Evolutionary conservation across 2,888 invertebrate species (phyloP), one percentile per base, ranked within the genome.

Genomic region (Idaea straminata): DNA sequence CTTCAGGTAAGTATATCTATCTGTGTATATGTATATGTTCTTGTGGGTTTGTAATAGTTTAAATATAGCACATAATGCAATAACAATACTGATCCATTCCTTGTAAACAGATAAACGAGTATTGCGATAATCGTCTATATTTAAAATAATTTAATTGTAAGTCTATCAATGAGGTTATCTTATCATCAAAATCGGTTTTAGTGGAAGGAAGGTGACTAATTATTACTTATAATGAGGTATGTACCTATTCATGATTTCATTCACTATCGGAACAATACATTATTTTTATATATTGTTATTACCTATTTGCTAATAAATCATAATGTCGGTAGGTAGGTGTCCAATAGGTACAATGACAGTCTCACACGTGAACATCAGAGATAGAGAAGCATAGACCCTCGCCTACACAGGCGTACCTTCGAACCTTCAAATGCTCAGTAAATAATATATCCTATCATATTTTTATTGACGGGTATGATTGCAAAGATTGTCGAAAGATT

Each of bases 291-390:
- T 47, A 47, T 47, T 47, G 7, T 47, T 47, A 47, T 47, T 47
- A 47, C 47, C 5, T 47, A 47, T 10, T 7, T 13, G 87, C 87
- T 87, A 80, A n/a, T n/a, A n/a, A n/a, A n/a, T n/a, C n/a, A n/a
- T n/a, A n/a, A n/a, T n/a, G n/a, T n/a, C n/a, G n/a, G n/a, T n/a
- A n/a, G n/a, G n/a, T n/a, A n/a, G n/a, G n/a, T n/a, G n/a, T n/a
- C n/a, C n/a, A n/a, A n/a, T n/a, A n/a, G n/a, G n/a, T n/a, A n/a
- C n/a, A n/a, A n/a, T n/a, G n/a, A n/a, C n/a, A n/a, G n/a, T n/a
- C n/a, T n/a, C n/a, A n/a, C n/a, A n/a, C n/a, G n/a, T n/a, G n/a
- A n/a, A n/a, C n/a, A n/a, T n/a, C n/a, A n/a, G n/a, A n/a, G n/a
- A n/a, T n/a, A n/a, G n/a, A n/a, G n/a, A n/a, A n/a, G n/a, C n/a